A percentile compares a stretch with the other conserved stretches of the same genome.
Conservation (phyloP, 2,888 invertebrate genomes). For the Liposcelis brunnea region DNA sequence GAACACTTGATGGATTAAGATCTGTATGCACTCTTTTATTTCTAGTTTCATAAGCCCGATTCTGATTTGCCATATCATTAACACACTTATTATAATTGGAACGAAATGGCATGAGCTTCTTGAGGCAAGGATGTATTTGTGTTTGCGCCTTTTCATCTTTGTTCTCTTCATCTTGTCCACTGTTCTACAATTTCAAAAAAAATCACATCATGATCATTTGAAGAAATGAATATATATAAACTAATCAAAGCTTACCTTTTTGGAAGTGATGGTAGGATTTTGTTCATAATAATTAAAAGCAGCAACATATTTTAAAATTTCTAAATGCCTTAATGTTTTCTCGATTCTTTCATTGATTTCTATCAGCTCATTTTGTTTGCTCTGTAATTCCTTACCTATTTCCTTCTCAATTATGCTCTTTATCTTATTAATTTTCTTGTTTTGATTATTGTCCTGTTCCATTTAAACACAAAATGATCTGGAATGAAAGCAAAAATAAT, state of each 20-base stretch:
- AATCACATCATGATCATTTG: no score
- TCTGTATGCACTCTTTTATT: no score
- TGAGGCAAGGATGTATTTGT: conserved; percentile 3
- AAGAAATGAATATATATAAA: no score
- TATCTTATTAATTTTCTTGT: neutral
- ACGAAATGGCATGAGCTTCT: neutral
- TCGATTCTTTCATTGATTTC: conserved; percentile 7
- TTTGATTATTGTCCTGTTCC: no score
- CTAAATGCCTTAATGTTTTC: neutral
- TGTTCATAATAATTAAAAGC: conserved; percentile 1
- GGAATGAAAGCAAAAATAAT: no score
- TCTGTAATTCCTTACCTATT: conserved; percentile 6
- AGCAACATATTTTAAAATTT: conserved; percentile 8
- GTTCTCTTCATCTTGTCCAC: neutral
- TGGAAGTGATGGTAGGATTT: neutral
- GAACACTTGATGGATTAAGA: neutral
- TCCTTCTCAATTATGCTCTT: neutral
- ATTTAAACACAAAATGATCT: no score
- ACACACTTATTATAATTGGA: no score
- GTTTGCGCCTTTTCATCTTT: neutral
- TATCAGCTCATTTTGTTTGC: conserved; percentile 1
- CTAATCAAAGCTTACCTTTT: no score
- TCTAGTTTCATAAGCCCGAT: no score
- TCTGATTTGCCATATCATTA: no score
- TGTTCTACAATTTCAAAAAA: no score